Conservation (phyloP, 2,888 invertebrate species). For the Eupelmus urozonus region DNA sequence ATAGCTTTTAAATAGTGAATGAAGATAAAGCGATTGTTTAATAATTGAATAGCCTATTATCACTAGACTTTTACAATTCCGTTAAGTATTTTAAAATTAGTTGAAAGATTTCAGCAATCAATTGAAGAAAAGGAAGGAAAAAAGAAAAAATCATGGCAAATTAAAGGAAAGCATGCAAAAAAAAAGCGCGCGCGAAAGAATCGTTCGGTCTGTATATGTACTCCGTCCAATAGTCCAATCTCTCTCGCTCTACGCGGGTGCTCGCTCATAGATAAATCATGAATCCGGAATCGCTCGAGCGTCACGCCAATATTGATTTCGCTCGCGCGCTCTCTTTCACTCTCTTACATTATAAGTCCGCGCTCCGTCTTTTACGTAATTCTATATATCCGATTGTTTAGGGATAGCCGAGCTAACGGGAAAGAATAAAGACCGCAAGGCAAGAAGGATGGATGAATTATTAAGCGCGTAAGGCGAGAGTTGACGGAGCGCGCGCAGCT, state of each 20-base stretch:
- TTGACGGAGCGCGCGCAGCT: no score
- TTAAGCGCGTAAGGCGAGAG: conserved; percentile 9
- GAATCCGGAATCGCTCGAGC: conserved; percentile 56
- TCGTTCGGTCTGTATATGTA: no score
- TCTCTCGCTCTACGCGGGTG: neutral
- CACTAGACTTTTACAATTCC: no score
- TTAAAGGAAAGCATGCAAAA: neutral
- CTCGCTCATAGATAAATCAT: conserved; percentile 52
- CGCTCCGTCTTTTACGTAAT: conserved; percentile 45
- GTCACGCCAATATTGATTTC: conserved; percentile 55
- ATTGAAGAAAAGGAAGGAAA: no score
- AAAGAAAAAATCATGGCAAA: no score
- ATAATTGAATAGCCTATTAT: no score
- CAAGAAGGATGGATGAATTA: conserved; percentile 13
- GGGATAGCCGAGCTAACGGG: neutral
- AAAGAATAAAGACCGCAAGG: neutral
- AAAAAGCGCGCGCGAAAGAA: neutral
- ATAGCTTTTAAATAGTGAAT: no score
- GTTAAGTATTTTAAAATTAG: no score
- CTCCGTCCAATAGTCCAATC: neutral
- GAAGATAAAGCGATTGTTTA: no score
- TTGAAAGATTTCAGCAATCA: no score
- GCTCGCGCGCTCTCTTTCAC: conserved; percentile 14
- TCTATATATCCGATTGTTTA: conserved; percentile 40
- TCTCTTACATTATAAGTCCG: conserved; percentile 25